These are phyloP conservation scores for Columba livia DNA, from an alignment of 2,113 vertebrate species.

Conservation along the genomic window DNA sequence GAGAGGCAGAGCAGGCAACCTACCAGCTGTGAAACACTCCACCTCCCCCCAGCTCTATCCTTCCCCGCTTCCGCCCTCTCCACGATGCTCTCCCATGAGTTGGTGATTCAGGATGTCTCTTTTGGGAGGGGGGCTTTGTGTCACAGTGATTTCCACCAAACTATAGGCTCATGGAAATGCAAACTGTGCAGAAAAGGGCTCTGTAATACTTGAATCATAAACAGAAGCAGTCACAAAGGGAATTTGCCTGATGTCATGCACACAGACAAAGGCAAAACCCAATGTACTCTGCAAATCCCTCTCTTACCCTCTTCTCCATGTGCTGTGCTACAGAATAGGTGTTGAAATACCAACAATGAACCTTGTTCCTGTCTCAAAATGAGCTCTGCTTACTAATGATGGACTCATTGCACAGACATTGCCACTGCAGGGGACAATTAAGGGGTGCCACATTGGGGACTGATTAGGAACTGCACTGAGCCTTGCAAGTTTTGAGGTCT, in stretches of 20 bases:
- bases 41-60: not conserved
- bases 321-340: not conserved
- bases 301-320: not conserved
- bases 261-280: not conserved
- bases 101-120: not conserved
- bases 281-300: not conserved
- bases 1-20: not conserved
- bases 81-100: not conserved
- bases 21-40: not conserved
- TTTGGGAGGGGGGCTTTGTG: not conserved
- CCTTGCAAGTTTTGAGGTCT: not conserved
- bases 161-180: not conserved
- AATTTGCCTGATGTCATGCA: not conserved
- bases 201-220: not conserved
- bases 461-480: not conserved
- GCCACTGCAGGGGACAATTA: not conserved
- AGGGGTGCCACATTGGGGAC: not conserved
- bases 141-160: not conserved
- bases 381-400: not conserved
- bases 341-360: not conserved
- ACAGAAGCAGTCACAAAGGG: not conserved
- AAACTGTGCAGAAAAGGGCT: not conserved
- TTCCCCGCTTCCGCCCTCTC: not conserved
- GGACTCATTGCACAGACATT: not conserved
- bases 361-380: not conserved